Conservation (phyloP, 2,113 vertebrate genomes). For the Delphinus delphis region DNA sequence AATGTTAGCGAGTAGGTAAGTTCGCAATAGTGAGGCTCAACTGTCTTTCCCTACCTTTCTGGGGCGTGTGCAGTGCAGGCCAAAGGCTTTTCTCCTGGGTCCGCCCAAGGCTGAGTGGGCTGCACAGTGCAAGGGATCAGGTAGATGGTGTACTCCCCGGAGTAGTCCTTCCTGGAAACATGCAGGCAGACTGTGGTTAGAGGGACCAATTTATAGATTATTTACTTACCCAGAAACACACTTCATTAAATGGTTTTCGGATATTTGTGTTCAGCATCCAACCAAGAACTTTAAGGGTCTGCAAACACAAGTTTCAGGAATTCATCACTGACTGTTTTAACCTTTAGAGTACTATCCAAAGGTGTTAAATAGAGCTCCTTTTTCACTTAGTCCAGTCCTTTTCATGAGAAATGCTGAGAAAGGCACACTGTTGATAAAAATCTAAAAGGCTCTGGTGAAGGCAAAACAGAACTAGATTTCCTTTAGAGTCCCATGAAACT, state of each 20-base stretch:
- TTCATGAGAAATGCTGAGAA: not conserved
- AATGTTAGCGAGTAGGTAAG: not conserved
- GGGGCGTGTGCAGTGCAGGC: conserved; percentile 96
- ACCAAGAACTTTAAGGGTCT: not conserved
- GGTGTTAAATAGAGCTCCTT: not conserved
- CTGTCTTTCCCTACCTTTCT: conserved; percentile 87
- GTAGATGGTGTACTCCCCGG: conserved; percentile 94
- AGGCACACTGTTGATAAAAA: not conserved
- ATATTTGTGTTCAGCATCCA: rapidly evolving
- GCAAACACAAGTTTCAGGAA: not conserved
- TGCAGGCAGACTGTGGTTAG: not conserved
- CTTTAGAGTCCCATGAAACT: not conserved
- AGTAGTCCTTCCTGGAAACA: conserved; percentile 94
- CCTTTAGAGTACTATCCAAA: not conserved
- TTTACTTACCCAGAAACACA: not conserved
- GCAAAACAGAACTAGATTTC: not conserved
- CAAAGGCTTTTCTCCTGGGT: conserved; percentile 94
- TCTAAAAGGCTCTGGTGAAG: not conserved
- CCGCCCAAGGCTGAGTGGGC: conserved; percentile 95
- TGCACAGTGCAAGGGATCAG: conserved; percentile 97
- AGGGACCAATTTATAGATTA: rapidly evolving
- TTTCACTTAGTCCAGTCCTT: not conserved
- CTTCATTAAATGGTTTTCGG: not conserved
- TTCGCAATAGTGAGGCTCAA: not conserved
- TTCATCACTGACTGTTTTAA: not conserved